These are phyloP conservation scores for Lordiphosa stackelbergi DNA, from an alignment of 1,140 invertebrate species.

Conservation along the genomic window DNA sequence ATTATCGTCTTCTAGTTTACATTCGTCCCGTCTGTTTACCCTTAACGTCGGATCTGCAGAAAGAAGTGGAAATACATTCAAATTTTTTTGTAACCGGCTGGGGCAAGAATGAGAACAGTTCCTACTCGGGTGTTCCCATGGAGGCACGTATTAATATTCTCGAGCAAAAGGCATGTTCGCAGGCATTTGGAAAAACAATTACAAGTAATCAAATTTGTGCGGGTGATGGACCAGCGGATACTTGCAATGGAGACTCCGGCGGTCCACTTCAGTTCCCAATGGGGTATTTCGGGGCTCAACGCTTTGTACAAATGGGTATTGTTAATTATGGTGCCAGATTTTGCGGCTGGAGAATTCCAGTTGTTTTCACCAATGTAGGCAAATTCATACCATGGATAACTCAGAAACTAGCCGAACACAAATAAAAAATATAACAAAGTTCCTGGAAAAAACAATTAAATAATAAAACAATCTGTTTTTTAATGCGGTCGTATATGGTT, in stretches of 20 bases:
- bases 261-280: slow-evolving; percentile 21
- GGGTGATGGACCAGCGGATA: slow-evolving; percentile 2
- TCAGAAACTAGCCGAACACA: too few relatives aligned
- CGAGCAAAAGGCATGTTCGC: neutral
- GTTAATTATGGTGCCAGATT: slow-evolving; percentile 7
- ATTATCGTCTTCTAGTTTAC: slow-evolving; percentile 9
- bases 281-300: neutral
- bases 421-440: too few relatives aligned
- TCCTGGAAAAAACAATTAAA: too few relatives aligned
- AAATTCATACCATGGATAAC: neutral
- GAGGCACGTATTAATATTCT: neutral
- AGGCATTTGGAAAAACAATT: neutral
- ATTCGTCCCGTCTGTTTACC: slow-evolving; percentile 44
- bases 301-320: slow-evolving; percentile 38
- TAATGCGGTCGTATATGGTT: too few relatives aligned
- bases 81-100: slow-evolving; percentile 31
- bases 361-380: slow-evolving; percentile 27
- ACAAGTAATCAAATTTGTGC: slow-evolving; percentile 17
- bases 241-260: slow-evolving; percentile 32
- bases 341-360: slow-evolving; percentile 21
- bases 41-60: neutral
- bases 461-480: too few relatives aligned
- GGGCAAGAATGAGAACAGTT: slow-evolving; percentile 8
- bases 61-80: neutral
- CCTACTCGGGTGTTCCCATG: slow-evolving; percentile 3